A percentile compares a stretch with the other conserved stretches of the same genome.
Evolutionary conservation across 2,113 vertebrate genomes (phyloP).

Genomic region (Orthonyx spaldingii): DNA sequence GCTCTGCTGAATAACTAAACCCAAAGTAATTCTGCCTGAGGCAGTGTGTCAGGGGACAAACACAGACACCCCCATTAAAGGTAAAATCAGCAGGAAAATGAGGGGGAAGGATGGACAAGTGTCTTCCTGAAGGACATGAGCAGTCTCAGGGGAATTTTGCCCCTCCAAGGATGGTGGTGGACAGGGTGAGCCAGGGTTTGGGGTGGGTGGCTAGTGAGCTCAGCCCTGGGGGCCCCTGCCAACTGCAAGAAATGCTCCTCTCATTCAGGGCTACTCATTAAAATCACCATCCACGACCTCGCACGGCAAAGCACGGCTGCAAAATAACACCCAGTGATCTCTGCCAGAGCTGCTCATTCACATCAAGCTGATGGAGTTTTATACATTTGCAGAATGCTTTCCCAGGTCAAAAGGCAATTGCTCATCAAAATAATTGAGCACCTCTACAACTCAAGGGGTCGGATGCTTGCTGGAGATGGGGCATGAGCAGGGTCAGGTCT

Average conservation of each 20-base stretch:
- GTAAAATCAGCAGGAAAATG: accelerated
- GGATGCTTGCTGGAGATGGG: not conserved
- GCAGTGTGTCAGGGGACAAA: not conserved
- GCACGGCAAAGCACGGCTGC: accelerated
- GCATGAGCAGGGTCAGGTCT: not conserved
- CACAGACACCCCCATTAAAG: not conserved
- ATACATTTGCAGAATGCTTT: not conserved
- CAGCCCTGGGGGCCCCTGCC: not conserved
- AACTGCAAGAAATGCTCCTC: not conserved
- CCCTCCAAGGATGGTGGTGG: not conserved
- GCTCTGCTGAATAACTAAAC: not conserved
- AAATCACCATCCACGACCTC: not conserved
- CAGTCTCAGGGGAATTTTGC: not conserved
- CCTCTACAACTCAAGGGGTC: accelerated
- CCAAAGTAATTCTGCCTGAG: not conserved
- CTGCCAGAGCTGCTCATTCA: not conserved
- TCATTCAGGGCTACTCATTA: not conserved
- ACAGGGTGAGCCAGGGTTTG: not conserved
- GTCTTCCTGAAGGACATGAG: not conserved
- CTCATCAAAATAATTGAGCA: not conserved
- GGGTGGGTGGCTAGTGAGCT: not conserved
- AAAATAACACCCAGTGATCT: not conserved
- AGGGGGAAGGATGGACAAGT: accelerated
- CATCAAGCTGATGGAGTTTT: not conserved
- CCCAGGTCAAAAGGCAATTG: not conserved